A percentile compares a stretch with the other conserved stretches of the same genome.
Evolutionary conservation across 2,797 vertebrate genomes (phyloP).

Genomic region (Octomys mimax): DNA sequence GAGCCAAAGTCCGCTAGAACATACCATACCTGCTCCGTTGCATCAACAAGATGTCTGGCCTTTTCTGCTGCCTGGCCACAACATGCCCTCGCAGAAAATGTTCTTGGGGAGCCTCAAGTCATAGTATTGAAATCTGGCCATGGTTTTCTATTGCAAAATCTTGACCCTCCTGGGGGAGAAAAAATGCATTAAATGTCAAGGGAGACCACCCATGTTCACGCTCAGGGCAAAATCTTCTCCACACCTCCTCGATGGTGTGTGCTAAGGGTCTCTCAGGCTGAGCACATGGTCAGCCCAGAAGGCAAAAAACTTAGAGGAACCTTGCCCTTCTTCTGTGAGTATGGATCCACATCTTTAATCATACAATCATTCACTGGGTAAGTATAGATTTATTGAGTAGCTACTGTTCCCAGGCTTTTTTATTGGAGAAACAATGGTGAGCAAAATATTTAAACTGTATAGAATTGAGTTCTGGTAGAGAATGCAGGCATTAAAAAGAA

Average conservation of each 20-base stretch:
- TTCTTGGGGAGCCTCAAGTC: conserved; percentile 23
- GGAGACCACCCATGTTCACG: not conserved
- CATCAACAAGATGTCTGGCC: not conserved
- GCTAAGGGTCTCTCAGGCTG: not conserved
- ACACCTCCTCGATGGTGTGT: not conserved
- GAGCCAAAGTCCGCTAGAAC: not conserved
- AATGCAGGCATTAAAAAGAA: not conserved
- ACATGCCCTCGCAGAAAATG: not conserved
- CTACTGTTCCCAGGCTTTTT: not conserved
- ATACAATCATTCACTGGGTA: not conserved
- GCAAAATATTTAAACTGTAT: not conserved
- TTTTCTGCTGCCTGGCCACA: conserved; percentile 12
- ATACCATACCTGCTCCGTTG: not conserved
- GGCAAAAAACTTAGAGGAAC: not conserved
- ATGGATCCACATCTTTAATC: not conserved
- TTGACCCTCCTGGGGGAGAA: not conserved
- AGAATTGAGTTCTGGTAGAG: not conserved
- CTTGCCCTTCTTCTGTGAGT: not conserved
- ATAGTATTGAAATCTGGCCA: conserved; percentile 29
- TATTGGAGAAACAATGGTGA: not conserved
- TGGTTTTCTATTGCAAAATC: not conserved
- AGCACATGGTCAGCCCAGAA: not conserved
- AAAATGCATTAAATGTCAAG: not conserved
- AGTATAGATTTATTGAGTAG: not conserved
- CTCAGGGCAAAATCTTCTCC: not conserved